phyloP scores from a whole-genome alignment of 2,797 vertebrate genomes.

The Micropoecilia bifurca region DNA sequence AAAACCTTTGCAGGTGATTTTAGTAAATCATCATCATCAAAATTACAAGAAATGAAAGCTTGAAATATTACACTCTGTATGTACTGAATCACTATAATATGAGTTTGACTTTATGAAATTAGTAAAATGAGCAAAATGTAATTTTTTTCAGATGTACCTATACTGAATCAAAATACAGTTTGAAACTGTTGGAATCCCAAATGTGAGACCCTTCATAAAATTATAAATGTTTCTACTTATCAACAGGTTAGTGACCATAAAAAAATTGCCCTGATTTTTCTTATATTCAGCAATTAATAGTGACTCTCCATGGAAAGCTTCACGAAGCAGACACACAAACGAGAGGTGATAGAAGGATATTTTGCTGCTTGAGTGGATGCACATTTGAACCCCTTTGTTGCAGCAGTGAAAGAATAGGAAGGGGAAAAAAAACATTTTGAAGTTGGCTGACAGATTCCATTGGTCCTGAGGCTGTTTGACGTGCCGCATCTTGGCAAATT shows the following conservation, averaged over 20 bases:
- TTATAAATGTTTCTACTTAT: slow-evolving; percentile 2
- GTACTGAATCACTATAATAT: not conserved
- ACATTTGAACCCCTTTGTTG: slow-evolving; percentile 73
- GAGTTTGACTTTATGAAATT: not conserved
- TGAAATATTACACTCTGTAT: not conserved
- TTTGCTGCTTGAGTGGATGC: slow-evolving; percentile 62
- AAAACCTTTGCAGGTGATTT: not conserved
- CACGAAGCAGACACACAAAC: slow-evolving; percentile 39
- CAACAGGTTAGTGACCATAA: slow-evolving; percentile 27
- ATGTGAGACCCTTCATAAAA: not conserved
- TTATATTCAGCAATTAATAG: slow-evolving; percentile 12
- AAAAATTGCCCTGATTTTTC: slow-evolving; percentile 21
- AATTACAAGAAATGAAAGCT: too few relatives aligned
- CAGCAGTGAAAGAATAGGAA: slow-evolving; percentile 43
- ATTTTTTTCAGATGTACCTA: not conserved
- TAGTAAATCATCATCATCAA: not conserved
- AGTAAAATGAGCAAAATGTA: not conserved
- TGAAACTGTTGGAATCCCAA: not conserved
- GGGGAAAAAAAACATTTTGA: slow-evolving; percentile 47
- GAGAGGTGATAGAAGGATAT: slow-evolving; percentile 37
- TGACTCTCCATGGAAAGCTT: slow-evolving; percentile 20
- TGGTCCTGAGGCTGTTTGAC: slow-evolving; percentile 77
- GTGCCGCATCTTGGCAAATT: slow-evolving; percentile 80
- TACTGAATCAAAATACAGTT: not conserved
- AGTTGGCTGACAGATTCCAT: slow-evolving; percentile 80